Evolutionary conservation across 2,797 vertebrate genomes (phyloP).

Genomic region (Eleutherodactylus coqui): DNA sequence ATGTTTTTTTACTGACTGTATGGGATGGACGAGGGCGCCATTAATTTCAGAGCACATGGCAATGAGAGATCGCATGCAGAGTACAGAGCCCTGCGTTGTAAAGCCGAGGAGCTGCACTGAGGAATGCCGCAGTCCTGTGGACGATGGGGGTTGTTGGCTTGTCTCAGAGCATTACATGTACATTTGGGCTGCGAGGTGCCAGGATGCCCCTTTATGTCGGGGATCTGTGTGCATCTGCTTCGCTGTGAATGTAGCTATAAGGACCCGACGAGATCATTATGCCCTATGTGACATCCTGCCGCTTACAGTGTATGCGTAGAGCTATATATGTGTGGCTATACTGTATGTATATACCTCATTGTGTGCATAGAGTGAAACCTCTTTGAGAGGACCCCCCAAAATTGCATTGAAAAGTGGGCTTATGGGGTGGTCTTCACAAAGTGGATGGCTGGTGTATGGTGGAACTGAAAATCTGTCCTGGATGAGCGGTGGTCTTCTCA

Average conservation of each 20-base stretch:
- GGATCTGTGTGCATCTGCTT: background rate
- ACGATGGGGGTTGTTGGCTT: too few relatives aligned
- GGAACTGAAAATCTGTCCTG: too few relatives aligned
- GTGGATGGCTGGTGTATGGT: too few relatives aligned
- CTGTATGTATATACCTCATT: too few relatives aligned
- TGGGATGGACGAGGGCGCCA: background rate
- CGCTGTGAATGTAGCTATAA: background rate
- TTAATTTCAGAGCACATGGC: slow-evolving; percentile 54
- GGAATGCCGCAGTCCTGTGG: too few relatives aligned
- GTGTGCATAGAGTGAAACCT: too few relatives aligned
- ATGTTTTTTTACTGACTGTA: background rate
- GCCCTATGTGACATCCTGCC: background rate
- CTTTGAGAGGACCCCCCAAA: too few relatives aligned
- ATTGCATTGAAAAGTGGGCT: too few relatives aligned
- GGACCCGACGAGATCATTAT: background rate
- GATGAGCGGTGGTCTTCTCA: too few relatives aligned
- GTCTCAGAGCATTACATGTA: background rate
- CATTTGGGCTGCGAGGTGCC: background rate
- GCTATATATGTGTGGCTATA: too few relatives aligned
- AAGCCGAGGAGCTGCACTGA: background rate
- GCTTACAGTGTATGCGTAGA: too few relatives aligned
- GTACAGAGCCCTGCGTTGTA: background rate
- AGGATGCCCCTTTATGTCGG: background rate
- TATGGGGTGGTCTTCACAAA: too few relatives aligned
- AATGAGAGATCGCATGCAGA: background rate